phyloP scores from a whole-genome alignment of 2,113 vertebrate genomes.

The Trematomus loennbergii region DNA sequence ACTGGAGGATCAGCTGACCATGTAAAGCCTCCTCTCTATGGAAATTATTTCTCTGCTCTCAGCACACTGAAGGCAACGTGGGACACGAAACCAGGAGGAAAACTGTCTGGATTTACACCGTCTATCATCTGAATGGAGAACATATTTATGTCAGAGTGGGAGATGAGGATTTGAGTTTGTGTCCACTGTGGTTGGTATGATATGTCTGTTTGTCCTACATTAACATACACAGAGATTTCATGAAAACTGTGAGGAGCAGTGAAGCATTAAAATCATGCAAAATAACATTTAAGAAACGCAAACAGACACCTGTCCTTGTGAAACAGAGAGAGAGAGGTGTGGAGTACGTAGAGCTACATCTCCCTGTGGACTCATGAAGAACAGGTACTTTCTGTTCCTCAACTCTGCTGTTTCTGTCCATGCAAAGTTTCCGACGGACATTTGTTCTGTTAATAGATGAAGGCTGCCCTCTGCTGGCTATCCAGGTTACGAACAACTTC shows the following conservation, averaged over 20 bases:
- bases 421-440: not conserved
- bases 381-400: slow-evolving; percentile 6
- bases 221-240: not conserved
- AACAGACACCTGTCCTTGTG: slow-evolving; percentile 31
- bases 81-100: no score
- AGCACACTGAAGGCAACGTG: no score
- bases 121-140: no score
- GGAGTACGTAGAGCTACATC: not conserved
- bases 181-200: no score
- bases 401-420: not conserved
- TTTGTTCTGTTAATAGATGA: not conserved
- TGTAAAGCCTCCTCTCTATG: no score
- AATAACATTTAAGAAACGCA: not conserved
- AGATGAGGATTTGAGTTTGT: no score
- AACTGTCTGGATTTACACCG: no score
- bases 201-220: no score
- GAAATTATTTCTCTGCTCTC: no score
- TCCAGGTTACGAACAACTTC: not conserved
- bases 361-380: not conserved
- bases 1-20: no score
- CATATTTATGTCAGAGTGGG: no score
- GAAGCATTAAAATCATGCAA: slow-evolving; percentile 43
- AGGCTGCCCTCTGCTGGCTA: slow-evolving; percentile 51
- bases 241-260: slow-evolving; percentile 35
- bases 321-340: slow-evolving; percentile 29